A percentile compares a stretch with the other conserved stretches of the same genome.
These are phyloP conservation scores for Platyrinchus mystaceus DNA, from an alignment of 2,797 vertebrate species.

Conservation along the genomic window DNA sequence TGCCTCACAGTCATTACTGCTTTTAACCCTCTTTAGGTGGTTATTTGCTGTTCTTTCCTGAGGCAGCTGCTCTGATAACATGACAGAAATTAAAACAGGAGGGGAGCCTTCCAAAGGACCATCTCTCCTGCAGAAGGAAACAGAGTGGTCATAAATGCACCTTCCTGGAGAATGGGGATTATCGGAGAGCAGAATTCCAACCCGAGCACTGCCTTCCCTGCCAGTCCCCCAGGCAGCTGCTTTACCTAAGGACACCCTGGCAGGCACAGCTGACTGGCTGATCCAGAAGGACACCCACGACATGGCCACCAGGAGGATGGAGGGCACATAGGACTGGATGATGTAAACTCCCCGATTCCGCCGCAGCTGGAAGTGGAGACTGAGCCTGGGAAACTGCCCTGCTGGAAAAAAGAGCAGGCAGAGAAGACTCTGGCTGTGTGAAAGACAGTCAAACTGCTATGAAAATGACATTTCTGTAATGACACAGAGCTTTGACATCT, in stretches of 20 bases:
- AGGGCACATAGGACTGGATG: slow-evolving; percentile 98
- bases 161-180: neutral
- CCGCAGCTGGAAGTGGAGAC: slow-evolving; percentile 89
- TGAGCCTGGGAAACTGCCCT: slow-evolving; percentile 93
- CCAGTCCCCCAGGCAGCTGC: neutral
- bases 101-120: neutral
- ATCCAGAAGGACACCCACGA: slow-evolving; percentile 99
- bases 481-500: neutral
- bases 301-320: slow-evolving; percentile 95
- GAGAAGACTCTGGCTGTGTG: neutral
- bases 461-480: neutral
- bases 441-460: neutral
- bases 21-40: neutral
- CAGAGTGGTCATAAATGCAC: neutral
- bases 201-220: neutral
- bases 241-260: slow-evolving; percentile 92
- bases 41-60: neutral
- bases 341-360: slow-evolving; percentile 96
- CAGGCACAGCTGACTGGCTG: slow-evolving; percentile 96
- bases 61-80: neutral
- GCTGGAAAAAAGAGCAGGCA: slow-evolving; percentile 72
- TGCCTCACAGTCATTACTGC: neutral
- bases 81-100: neutral
- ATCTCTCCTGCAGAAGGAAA: neutral
- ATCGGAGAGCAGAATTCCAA: neutral